Percentiles rank a stretch among this genome's conserved stretches.
Evolutionary conservation across 2,113 vertebrate genomes (phyloP).

Genomic region (Corythoichthys intestinalis): DNA sequence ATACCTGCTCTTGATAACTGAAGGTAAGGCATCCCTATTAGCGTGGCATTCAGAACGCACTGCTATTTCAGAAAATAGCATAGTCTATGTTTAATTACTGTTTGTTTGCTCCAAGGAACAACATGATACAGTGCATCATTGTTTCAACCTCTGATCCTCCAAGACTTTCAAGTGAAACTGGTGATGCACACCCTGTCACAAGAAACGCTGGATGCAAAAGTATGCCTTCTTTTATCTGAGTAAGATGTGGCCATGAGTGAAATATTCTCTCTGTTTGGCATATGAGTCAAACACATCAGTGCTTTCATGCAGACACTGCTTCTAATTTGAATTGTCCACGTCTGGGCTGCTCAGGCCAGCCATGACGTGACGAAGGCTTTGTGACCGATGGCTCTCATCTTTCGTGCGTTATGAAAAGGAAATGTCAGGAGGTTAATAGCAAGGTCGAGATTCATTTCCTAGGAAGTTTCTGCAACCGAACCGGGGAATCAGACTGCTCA

Average conservation of each 20-base stretch:
- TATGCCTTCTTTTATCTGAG: conserved; percentile 20
- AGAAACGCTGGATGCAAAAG: conserved; percentile 14
- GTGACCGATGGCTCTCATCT: conserved; percentile 30
- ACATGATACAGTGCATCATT: not conserved
- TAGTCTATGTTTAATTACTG: not conserved
- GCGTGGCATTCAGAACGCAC: too few species aligned
- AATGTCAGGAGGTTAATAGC: conserved; percentile 3
- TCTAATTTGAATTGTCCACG: conserved; percentile 53
- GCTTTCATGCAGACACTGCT: conserved; percentile 44
- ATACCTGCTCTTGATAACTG: too few species aligned
- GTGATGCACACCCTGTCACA: conserved; percentile 12
- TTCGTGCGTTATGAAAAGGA: conserved; percentile 7
- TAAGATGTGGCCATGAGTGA: conserved; percentile 32
- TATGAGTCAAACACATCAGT: conserved; percentile 45
- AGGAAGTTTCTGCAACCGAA: conserved; percentile 11
- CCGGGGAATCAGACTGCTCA: conserved; percentile 12
- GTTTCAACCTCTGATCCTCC: conserved; percentile 9
- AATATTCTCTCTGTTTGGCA: conserved; percentile 39
- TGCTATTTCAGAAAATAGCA: not conserved
- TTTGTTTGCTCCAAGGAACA: conserved; percentile 6
- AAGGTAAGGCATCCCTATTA: too few species aligned
- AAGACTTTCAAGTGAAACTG: not conserved
- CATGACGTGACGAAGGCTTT: conserved; percentile 23
- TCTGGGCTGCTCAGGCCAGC: conserved; percentile 28
- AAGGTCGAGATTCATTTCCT: conserved; percentile 17